Evolutionary conservation across 2,888 invertebrate species (phyloP).

Genomic region (Patella ulyssiponensis): DNA sequence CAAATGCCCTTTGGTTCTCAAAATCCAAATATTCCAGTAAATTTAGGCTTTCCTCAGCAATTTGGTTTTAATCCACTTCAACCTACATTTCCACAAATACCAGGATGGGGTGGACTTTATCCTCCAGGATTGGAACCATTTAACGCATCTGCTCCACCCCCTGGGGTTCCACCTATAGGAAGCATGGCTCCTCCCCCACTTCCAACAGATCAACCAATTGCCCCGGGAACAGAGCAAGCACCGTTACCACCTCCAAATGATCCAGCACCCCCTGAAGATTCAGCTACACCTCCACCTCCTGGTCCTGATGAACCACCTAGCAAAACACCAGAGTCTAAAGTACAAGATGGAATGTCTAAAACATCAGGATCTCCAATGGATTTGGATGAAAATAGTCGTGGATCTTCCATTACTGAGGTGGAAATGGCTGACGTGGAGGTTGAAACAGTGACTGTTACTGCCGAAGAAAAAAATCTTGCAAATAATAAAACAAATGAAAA

Average conservation of each 20-base stretch:
- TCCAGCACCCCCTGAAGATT: conserved; percentile 18
- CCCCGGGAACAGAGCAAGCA: conserved; percentile 32
- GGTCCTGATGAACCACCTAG: conserved; percentile 10
- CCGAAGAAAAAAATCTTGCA: not conserved
- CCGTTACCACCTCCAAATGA: conserved; percentile 33
- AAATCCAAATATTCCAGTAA: not conserved
- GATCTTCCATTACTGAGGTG: not conserved
- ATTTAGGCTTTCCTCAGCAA: not conserved
- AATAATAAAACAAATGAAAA: conserved; percentile 26
- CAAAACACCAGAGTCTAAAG: not conserved
- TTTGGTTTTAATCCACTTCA: conserved; percentile 7
- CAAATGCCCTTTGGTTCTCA: not conserved
- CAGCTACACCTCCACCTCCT: conserved; percentile 19
- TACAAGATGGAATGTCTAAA: not conserved
- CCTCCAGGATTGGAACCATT: conserved; percentile 13
- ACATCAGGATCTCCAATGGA: conserved; percentile 2
- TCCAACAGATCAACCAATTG: conserved; percentile 34
- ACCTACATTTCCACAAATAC: conserved; percentile 8
- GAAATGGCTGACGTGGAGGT: not conserved
- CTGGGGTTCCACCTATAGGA: conserved; percentile 15
- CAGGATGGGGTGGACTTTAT: conserved; percentile 9
- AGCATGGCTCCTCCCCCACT: conserved; percentile 17
- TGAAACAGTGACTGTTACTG: not conserved
- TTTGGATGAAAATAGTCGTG: not conserved
- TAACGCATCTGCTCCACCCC: conserved; percentile 3